A percentile compares a stretch with the other conserved stretches of the same genome.
Evolutionary conservation across 2,888 invertebrate genomes (phyloP).

Genomic region (Drosophila anomalata): DNA sequence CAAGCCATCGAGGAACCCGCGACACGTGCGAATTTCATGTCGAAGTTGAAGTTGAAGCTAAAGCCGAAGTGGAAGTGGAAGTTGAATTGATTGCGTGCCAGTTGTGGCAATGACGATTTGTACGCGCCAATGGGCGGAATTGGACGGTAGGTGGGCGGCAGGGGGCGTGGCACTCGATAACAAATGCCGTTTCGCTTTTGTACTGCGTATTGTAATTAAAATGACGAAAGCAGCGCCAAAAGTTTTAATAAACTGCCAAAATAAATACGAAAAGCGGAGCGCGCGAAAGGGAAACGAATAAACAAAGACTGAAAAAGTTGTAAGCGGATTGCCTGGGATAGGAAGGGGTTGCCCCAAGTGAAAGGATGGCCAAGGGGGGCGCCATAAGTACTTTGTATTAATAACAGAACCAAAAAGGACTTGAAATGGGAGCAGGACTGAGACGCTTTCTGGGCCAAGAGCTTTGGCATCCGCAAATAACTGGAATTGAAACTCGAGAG

Average conservation of each 20-base stretch:
- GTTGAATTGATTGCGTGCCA: conserved; percentile 75
- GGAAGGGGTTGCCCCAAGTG: not conserved
- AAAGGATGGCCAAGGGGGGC: not conserved
- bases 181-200: conserved; percentile 36
- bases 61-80: conserved; percentile 57
- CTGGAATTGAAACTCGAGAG: conserved; percentile 53
- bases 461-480: conserved; percentile 47
- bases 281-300: conserved; percentile 30
- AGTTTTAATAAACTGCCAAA: conserved; percentile 69
- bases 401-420: conserved; percentile 27
- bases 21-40: conserved; percentile 57
- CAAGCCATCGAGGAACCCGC: conserved; percentile 19
- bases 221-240: conserved; percentile 62
- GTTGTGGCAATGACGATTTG: conserved; percentile 56
- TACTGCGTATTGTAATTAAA: conserved; percentile 66
- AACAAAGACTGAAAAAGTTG: conserved; percentile 34
- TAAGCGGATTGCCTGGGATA: conserved; percentile 43
- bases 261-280: conserved; percentile 50
- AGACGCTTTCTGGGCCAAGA: conserved; percentile 17
- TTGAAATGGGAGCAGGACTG: conserved; percentile 1
- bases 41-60: conserved; percentile 5
- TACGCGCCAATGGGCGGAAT: conserved; percentile 4
- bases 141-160: conserved; percentile 29
- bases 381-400: conserved; percentile 42
- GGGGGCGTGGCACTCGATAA: conserved; percentile 43